phyloP scores from a whole-genome alignment of 2,113 vertebrate species.

The Rhinogobius similis region DNA sequence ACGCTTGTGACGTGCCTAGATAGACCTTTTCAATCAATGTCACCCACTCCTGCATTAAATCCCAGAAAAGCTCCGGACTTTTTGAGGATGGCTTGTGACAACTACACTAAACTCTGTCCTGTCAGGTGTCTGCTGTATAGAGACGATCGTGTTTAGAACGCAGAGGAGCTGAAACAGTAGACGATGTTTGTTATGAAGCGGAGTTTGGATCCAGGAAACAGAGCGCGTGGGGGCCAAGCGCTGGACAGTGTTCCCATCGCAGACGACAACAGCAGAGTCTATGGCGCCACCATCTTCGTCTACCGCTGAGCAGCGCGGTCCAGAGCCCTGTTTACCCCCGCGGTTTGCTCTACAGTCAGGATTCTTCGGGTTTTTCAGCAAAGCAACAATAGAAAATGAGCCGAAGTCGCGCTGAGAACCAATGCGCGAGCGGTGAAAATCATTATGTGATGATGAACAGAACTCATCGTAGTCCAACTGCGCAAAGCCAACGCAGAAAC shows the following conservation, averaged over 20 bases:
- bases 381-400: constrained; percentile 23
- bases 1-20: too few species aligned
- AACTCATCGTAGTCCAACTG: constrained; percentile 20
- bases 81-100: not conserved
- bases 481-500: constrained; percentile 47
- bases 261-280: constrained; percentile 61
- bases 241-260: constrained; percentile 69
- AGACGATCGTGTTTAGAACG: constrained; percentile 45
- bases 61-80: not conserved
- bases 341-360: constrained; percentile 37
- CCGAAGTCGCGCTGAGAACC: constrained; percentile 28
- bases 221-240: constrained; percentile 63
- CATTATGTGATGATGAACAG: constrained; percentile 29
- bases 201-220: constrained; percentile 66
- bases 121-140: constrained; percentile 46
- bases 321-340: constrained; percentile 52
- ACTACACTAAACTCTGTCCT: constrained; percentile 39
- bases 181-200: constrained; percentile 73
- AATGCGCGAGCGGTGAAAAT: constrained; percentile 35
- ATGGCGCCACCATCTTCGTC: constrained; percentile 60
- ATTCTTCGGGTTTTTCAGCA: constrained; percentile 30
- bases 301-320: constrained; percentile 39
- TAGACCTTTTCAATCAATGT: not conserved
- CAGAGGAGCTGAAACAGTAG: constrained; percentile 33
- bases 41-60: not conserved